A percentile compares a stretch with the other conserved stretches of the same genome.
Evolutionary conservation across 1,140 invertebrate genomes (phyloP).

Genomic region (Physella acuta): DNA sequence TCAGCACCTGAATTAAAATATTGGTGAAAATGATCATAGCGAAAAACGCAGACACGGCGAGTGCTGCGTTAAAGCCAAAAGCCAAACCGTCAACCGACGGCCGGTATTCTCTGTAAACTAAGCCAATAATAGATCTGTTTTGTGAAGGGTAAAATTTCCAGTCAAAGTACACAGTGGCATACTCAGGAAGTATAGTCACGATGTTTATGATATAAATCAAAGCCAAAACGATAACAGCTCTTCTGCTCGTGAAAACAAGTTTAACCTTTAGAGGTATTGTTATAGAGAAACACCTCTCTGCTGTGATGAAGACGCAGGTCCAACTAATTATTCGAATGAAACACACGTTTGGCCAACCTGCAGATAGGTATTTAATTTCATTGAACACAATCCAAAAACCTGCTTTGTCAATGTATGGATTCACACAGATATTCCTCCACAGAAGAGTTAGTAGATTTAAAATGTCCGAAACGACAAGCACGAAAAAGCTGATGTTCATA

Average conservation of each 20-base stretch:
- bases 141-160: not conserved
- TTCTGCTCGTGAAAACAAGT: not conserved
- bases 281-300: slow-evolving; percentile 3
- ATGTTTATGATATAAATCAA: not conserved
- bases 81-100: not conserved
- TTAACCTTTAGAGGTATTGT: slow-evolving; percentile 6
- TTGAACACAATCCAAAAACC: not conserved
- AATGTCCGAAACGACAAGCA: not conserved
- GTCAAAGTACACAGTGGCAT: not conserved
- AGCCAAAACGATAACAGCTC: not conserved
- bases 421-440: not conserved
- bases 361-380: slow-evolving; percentile 1
- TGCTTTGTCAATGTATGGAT: not conserved
- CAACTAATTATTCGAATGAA: slow-evolving; percentile 3
- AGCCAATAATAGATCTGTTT: slow-evolving; percentile 4
- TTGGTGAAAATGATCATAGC: not conserved
- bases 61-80: too few species aligned
- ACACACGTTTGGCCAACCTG: not conserved
- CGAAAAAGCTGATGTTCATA: not conserved
- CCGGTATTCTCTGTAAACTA: not conserved
- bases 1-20: too few species aligned
- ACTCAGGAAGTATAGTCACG: not conserved
- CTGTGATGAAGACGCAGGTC: not conserved
- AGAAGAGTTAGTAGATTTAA: not conserved
- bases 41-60: not conserved